Percentiles rank a stretch among this genome's conserved stretches.
Evolutionary conservation across 2,113 vertebrate species (phyloP).

Genomic region (mouse (Mus musculus)): GRCm39 chr14:85395001-85395500

Average conservation of each 20-base stretch:
- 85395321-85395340: neutral
- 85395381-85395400: neutral
- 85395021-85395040: neutral
- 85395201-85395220: neutral
- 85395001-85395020: neutral
- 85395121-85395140: neutral
- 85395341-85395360: neutral
- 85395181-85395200: neutral
- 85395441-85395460: neutral
- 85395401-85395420: neutral
- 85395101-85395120: neutral
- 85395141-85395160: neutral
- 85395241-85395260: neutral
- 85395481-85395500: neutral
- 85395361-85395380: neutral
- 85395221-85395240: neutral
- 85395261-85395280: neutral
- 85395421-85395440: neutral
- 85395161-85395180: neutral
- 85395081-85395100: neutral
- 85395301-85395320: neutral
- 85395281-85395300: constrained; percentile 5
- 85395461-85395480: neutral
- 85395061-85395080: neutral
- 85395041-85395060: neutral